Base-by-base conservation (phyloP, 2,113 vertebrate species). In the Quiscalus mexicanus region DNA sequence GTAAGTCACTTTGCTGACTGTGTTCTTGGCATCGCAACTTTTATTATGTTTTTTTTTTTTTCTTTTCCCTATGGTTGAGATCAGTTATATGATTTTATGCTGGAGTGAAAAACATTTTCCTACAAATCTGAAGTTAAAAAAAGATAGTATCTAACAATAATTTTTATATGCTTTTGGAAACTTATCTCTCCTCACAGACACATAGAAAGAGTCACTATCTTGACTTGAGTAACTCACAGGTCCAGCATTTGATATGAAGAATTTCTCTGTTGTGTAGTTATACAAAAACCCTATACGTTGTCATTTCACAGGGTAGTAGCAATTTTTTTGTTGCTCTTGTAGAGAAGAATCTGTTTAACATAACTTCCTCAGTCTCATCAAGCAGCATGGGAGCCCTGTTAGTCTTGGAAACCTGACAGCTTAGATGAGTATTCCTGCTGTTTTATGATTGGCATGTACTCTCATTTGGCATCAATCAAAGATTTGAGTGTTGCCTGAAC, bases 1-100 rank as follows among this genome's bases (percentile, higher is more conserved):
- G 84, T 73, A 93, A 95, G 59, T 87, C 63, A 62, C 70, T 91
- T 95, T 93, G 67, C 78, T 92, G 69, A 77, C 86, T 73, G 15
- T 67, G 47, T 88, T 94, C 45, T 64, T 82, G 31, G 60, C 18
- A 56, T 27, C 89, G 33, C 35, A 79, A 35, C 37, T 6, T 87
- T 81, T 78, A 87, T 89, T 68, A 71, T 33, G 15, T 0, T 22
- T 79, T 90, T 64, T 68, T 75, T 68, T 68, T 35, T 49, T 64
- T 68, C 6, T 74, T 89, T 63, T 25, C 24, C 8, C 17, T 63
- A 2, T 47, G 20, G 27, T 47, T 92, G 52, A 87, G 35, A 81
- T 55, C 52, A 60, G 5, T 79, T 79, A 62, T 75, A 44, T 89
- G 44, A 87, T 95, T 89, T 87, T 87, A 41, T 2, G 4, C 5